Conservation (phyloP, 2,888 invertebrate genomes). For the Cantharis flavilabris region DNA sequence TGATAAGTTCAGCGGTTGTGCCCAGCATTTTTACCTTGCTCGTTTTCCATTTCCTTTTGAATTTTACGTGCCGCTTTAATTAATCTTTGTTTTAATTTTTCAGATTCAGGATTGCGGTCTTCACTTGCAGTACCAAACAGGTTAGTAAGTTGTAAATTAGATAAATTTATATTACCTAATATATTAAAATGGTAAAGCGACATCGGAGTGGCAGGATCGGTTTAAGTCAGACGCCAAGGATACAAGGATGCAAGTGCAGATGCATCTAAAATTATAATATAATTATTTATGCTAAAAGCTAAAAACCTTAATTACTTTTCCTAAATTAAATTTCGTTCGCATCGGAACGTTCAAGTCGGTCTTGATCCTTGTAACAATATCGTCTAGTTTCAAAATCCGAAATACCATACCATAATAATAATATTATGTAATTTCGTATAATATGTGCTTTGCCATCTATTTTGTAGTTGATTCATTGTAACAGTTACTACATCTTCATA, state of each 20-base stretch:
- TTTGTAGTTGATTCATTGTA: background rate
- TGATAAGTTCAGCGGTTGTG: background rate
- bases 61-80: background rate
- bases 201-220: too few species aligned
- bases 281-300: too few species aligned
- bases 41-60: background rate
- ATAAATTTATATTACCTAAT: too few species aligned
- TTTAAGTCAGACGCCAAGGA: too few species aligned
- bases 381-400: background rate
- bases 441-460: background rate
- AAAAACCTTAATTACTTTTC: too few species aligned
- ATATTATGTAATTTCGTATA: background rate
- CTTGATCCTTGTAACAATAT: background rate
- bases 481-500: background rate
- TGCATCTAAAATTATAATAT: too few species aligned
- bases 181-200: too few species aligned
- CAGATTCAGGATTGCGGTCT: background rate
- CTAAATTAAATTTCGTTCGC: too few species aligned
- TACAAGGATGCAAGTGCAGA: too few species aligned
- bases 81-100: background rate
- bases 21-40: background rate
- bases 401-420: background rate
- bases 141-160: background rate
- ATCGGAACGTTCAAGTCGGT: too few species aligned
- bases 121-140: background rate